Evolutionary conservation across 2,113 vertebrate genomes (phyloP), one percentile per base, ranked within the genome.

Genomic region (Chamaea fasciata): DNA sequence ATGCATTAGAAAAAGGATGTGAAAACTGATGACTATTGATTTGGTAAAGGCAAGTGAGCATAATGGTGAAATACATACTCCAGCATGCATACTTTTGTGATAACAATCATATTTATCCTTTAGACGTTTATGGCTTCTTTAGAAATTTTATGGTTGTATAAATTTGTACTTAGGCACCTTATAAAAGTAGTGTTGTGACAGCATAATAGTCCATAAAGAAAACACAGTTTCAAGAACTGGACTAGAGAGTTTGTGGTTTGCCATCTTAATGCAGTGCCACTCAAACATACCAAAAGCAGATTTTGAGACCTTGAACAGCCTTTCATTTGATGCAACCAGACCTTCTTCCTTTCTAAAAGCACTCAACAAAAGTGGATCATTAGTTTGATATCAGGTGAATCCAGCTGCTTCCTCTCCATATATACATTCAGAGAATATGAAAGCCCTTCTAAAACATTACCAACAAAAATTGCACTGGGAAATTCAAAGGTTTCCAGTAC

Each of bases 131-230:
- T 49, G 19, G 37, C n/a, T 97, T 83, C 87, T 94, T 94, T 55
- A 73, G 91, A 94, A 92, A 91, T 60, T 88, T 94, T 96, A 94
- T 81, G 68, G 41, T 92, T 92, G 63, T 65, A 90, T 96, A 94
- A 93, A 93, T 96, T 96, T 30, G 47, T 92, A 82, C 82, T 83
- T 74, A 68, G 67, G 85, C 59, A 92, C 65, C 78, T 93, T 91
- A 91, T 94, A 95, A 96, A 95, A 73, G 68, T 42, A 76, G 67
- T 59, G 35, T 73, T 92, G 63, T 95, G 73, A 90, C 84, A 90
- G 75, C 1, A 1, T 82, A 92, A 89, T 46, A 83, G 71, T 87
- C 50, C 57, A 90, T 87, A 83, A 95, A 69, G 64, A 74, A 84
- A 95, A 67, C 21, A 55, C 37, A 50, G n/a, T 90, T 94, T 95